Percentiles rank a stretch among this genome's conserved stretches.
phyloP scores from a whole-genome alignment of 1,140 invertebrate genomes.

The Drosophila subpulchrella region DNA sequence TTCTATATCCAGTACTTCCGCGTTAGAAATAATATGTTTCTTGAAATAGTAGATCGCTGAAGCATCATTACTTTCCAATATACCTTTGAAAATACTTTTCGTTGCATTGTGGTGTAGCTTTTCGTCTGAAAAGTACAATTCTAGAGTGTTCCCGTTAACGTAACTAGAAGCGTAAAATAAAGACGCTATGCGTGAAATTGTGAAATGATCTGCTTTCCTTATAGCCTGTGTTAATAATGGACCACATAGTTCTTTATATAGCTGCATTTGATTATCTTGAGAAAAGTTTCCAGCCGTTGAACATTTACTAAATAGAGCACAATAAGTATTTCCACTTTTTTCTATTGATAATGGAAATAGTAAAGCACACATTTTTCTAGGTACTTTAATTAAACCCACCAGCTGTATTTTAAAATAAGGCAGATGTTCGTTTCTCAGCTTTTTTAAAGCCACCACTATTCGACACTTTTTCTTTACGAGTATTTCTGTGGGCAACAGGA shows the following conservation, averaged over 20 bases:
- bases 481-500: slow-evolving; percentile 48
- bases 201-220: neutral
- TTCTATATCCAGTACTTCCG: neutral
- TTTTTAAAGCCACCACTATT: slow-evolving; percentile 47
- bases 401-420: slow-evolving; percentile 49
- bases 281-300: neutral
- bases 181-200: slow-evolving; percentile 14
- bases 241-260: neutral
- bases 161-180: slow-evolving; percentile 28
- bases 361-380: slow-evolving; percentile 47
- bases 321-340: slow-evolving; percentile 30
- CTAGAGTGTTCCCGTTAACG: slow-evolving; percentile 9
- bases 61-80: slow-evolving; percentile 44
- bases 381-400: slow-evolving; percentile 46
- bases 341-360: slow-evolving; percentile 39
- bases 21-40: slow-evolving; percentile 44
- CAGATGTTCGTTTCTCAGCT: slow-evolving; percentile 19
- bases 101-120: slow-evolving; percentile 8
- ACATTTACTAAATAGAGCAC: slow-evolving; percentile 37
- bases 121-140: slow-evolving; percentile 52
- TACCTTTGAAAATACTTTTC: slow-evolving; percentile 2
- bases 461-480: slow-evolving; percentile 37
- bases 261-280: neutral
- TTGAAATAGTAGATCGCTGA: slow-evolving; percentile 62
- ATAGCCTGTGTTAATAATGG: slow-evolving; percentile 33